Evolutionary conservation across 2,888 invertebrate genomes (phyloP).

Genomic region (Esperia sulphurella): DNA sequence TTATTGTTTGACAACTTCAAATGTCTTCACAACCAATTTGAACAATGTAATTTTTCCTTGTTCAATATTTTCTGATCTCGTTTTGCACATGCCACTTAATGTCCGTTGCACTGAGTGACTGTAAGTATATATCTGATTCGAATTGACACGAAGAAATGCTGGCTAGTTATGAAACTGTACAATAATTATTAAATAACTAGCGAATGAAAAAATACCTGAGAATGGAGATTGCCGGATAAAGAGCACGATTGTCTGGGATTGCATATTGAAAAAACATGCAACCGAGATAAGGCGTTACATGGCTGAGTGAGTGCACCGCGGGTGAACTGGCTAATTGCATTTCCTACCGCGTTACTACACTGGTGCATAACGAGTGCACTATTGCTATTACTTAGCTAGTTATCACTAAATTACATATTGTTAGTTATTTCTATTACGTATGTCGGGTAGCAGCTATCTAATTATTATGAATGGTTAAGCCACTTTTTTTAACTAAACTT

Average conservation of each 20-base stretch:
- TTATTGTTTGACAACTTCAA: too few species aligned
- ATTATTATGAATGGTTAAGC: too few species aligned
- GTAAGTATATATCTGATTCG: constrained; percentile 4
- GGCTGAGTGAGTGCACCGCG: constrained; percentile 65
- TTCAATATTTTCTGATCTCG: too few species aligned
- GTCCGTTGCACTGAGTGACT: constrained; percentile 12
- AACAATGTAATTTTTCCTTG: too few species aligned
- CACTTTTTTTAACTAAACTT: too few species aligned
- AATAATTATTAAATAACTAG: constrained; percentile 70
- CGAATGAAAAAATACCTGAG: constrained; percentile 73
- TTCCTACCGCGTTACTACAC: constrained; percentile 72
- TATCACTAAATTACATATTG: constrained; percentile 9
- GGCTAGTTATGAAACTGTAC: constrained; percentile 62
- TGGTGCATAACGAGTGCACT: constrained; percentile 38
- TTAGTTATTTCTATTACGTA: constrained; percentile 7
- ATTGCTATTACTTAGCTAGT: constrained; percentile 24
- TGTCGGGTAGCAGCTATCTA: not conserved
- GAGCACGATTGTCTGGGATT: constrained; percentile 70
- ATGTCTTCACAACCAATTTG: too few species aligned
- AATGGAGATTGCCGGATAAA: constrained; percentile 73
- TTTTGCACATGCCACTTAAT: too few species aligned
- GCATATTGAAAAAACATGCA: constrained; percentile 79
- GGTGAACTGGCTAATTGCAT: constrained; percentile 68
- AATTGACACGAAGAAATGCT: constrained; percentile 64
- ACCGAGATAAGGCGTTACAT: constrained; percentile 75